These are phyloP conservation scores for Chaetogeoica ovagalla DNA, from an alignment of 2,888 invertebrate species.

Conservation along the genomic window DNA sequence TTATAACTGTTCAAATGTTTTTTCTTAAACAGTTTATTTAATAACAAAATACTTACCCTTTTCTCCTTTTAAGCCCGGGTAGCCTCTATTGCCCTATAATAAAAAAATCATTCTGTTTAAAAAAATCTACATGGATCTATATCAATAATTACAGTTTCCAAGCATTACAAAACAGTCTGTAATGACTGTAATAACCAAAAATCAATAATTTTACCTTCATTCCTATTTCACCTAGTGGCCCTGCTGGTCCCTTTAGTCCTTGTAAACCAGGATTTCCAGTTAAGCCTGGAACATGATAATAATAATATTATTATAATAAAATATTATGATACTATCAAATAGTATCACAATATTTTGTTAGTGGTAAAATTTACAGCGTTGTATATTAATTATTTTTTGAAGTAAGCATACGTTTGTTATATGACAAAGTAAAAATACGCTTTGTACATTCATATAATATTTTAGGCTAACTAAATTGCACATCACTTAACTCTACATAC, in stretches of 20 bases:
- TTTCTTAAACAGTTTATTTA: background rate
- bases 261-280: slow-evolving; percentile 68
- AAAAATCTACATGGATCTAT: no score
- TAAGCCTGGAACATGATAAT: slow-evolving; percentile 61
- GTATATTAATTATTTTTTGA: no score
- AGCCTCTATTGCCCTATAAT: slow-evolving; percentile 70
- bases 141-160: no score
- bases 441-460: no score
- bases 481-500: no score
- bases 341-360: no score
- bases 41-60: slow-evolving; percentile 33
- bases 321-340: no score
- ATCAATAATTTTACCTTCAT: slow-evolving; percentile 61
- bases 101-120: slow-evolving; percentile 8
- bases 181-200: background rate
- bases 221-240: slow-evolving; percentile 69
- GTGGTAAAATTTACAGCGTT: no score
- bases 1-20: no score
- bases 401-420: no score
- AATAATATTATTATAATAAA: background rate
- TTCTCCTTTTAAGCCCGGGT: slow-evolving; percentile 70
- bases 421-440: no score
- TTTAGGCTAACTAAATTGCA: no score
- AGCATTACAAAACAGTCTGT: background rate
- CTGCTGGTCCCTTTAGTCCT: slow-evolving; percentile 66